Base-by-base conservation (phyloP, 2,888 invertebrate genomes). In the Apamea crenata region DNA sequence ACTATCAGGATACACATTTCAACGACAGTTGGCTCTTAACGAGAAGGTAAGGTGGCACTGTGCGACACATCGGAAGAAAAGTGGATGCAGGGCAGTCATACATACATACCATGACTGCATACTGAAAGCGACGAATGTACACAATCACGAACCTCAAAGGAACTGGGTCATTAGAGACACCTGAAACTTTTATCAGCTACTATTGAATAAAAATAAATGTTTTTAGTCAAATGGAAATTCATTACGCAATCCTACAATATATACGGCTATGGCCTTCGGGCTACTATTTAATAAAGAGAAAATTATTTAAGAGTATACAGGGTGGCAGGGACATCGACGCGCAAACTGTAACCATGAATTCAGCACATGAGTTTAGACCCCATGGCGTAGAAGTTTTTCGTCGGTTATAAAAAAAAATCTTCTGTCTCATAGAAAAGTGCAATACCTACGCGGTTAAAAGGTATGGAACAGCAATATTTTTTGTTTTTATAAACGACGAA, bases 1-100 rank as follows among this genome's bases (percentile, higher is more conserved):
- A 36, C 32, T 69, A 18, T 80, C 80, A 36, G 80, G 70, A 47
- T 80, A 80, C 25, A 80, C 78, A 25, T 78, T 78, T 36, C 78
- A 80, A 56, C 44, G 70, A 56, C 78, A 78, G 47, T 2, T 32
- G 18, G 36, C 18, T 29, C 7, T 29, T 47, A 47, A 36, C 14
- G 18, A 56, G 4, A 78, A 70, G 14, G 8, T 29, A 59, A 80
- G 78, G 47, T 78, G 81, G 78, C 56, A 47, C 6, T 78, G 81
- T 59, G 78, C 80, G 8, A 81, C 78, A 44, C 44, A 78, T 70
- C 44, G 1, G 3, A 69, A 59, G 16, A 80, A 40, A 40, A 25
- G 36, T 59, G 71, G 36, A 2, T 78, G 78, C 56, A 78, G 36
- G 18, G 78, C 78, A 25, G 18, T 36, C 14, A 14, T 78, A 2